phyloP scores from a whole-genome alignment of 2,888 invertebrate genomes.

The Papilio demoleus region DNA sequence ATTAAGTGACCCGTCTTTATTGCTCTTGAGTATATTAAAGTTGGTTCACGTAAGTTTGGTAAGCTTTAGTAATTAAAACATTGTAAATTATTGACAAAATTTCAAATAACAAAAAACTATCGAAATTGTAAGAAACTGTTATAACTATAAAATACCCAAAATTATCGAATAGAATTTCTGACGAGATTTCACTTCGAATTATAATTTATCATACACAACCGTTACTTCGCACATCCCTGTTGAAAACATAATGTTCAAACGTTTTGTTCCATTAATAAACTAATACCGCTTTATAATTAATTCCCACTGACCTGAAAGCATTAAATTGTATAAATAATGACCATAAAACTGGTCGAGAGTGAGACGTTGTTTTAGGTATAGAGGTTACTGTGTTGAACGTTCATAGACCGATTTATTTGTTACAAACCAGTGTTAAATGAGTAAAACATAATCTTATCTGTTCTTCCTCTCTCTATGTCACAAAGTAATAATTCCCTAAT shows the following conservation, averaged over 20 bases:
- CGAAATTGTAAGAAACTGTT: no score
- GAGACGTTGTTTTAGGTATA: conserved; percentile 52
- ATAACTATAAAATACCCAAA: not conserved
- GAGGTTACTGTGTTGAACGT: conserved; percentile 59
- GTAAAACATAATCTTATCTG: no score
- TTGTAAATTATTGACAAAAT: no score
- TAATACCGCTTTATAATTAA: conserved; percentile 45
- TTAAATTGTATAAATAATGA: conserved; percentile 57
- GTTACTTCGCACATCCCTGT: conserved; percentile 21
- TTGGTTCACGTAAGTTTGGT: no score
- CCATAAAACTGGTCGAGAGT: conserved; percentile 60
- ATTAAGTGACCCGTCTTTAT: no score
- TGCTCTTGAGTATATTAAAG: no score
- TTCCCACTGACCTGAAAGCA: conserved; percentile 64
- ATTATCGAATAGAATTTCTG: conserved; percentile 14
- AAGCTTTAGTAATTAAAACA: no score
- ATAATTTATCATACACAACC: conserved; percentile 22
- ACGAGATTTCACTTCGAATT: conserved; percentile 45
- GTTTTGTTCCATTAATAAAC: conserved; percentile 27
- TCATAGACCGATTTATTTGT: conserved; percentile 45
- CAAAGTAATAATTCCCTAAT: no score
- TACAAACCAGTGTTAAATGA: no score
- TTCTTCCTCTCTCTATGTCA: no score
- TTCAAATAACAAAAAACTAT: no score
- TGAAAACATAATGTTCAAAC: conserved; percentile 19